Percentiles rank a stretch among this genome's conserved stretches.
These are phyloP conservation scores for Euura lappo DNA, from an alignment of 1,140 invertebrate species.

Conservation along the genomic window DNA sequence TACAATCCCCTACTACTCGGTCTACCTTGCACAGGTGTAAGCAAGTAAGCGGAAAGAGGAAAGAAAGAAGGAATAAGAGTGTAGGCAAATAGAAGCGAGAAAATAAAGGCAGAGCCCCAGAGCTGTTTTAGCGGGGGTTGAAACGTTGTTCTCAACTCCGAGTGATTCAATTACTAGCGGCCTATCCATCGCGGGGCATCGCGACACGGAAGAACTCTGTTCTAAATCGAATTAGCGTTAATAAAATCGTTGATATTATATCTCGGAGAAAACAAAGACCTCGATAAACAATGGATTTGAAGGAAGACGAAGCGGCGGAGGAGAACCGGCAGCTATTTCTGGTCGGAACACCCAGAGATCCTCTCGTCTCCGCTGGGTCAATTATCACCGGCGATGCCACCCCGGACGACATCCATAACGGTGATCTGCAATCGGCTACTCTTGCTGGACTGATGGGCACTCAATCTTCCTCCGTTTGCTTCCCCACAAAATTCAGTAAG, in stretches of 20 bases:
- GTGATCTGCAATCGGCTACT: conserved; percentile 51
- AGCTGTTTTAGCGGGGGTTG: conserved; percentile 28
- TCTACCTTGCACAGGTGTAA: conserved; percentile 45
- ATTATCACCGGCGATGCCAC: conserved; percentile 38
- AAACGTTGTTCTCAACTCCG: conserved; percentile 32
- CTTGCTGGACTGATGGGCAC: conserved; percentile 53
- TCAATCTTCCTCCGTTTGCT: conserved; percentile 58
- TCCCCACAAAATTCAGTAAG: conserved; percentile 60
- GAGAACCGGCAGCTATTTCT: conserved; percentile 49
- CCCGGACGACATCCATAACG: conserved; percentile 46
- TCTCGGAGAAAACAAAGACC: background rate
- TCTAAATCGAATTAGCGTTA: background rate
- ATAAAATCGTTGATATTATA: background rate
- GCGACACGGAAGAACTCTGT: background rate
- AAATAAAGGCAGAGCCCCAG: conserved; percentile 38
- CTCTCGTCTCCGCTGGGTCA: conserved; percentile 48
- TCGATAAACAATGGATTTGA: conserved; percentile 47
- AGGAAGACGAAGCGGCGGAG: conserved; percentile 48
- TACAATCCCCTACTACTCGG: conserved; percentile 48
- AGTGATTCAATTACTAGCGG: conserved; percentile 39
- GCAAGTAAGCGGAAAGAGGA: conserved; percentile 28
- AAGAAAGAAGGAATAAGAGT: conserved; percentile 31
- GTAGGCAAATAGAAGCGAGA: conserved; percentile 32
- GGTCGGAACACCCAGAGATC: conserved; percentile 50
- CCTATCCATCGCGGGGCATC: conserved; percentile 18